These are phyloP conservation scores for Diaprepes abbreviatus DNA, from an alignment of 2,888 invertebrate genomes.

Conservation along the genomic window DNA sequence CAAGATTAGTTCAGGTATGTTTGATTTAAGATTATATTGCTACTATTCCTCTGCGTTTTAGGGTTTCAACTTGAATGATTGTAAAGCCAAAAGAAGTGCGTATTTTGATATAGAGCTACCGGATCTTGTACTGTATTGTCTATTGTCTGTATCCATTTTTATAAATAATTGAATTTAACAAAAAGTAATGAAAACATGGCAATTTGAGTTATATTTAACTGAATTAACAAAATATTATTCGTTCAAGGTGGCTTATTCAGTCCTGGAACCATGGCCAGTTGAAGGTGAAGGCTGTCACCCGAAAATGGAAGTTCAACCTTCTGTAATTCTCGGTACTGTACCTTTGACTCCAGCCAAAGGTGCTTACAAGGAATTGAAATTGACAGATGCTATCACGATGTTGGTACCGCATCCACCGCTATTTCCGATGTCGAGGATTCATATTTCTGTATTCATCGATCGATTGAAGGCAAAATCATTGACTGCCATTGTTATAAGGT, in stretches of 20 bases:
- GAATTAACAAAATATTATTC: not conserved
- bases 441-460: constrained; percentile 90
- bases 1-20: constrained; percentile 75
- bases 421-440: constrained; percentile 90
- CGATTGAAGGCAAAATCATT: constrained; percentile 77
- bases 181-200: too few species aligned
- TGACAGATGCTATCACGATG: constrained; percentile 87
- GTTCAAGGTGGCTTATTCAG: constrained; percentile 82
- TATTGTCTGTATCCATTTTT: too few species aligned
- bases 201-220: too few species aligned
- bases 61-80: too few species aligned
- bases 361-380: constrained; percentile 86
- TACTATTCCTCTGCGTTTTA: too few species aligned
- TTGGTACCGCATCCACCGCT: constrained; percentile 89
- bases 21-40: too few species aligned
- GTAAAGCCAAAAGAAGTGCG: too few species aligned
- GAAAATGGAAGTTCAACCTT: constrained; percentile 77
- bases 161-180: too few species aligned
- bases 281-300: constrained; percentile 81
- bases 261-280: constrained; percentile 83
- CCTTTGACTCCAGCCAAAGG: constrained; percentile 84
- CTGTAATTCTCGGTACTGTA: constrained; percentile 72
- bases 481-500: constrained; percentile 89
- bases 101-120: too few species aligned
- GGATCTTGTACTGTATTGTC: too few species aligned